Percentiles rank a stretch among this genome's conserved stretches.
phyloP scores from a whole-genome alignment of 2,888 invertebrate genomes.

The Polietes domitor region DNA sequence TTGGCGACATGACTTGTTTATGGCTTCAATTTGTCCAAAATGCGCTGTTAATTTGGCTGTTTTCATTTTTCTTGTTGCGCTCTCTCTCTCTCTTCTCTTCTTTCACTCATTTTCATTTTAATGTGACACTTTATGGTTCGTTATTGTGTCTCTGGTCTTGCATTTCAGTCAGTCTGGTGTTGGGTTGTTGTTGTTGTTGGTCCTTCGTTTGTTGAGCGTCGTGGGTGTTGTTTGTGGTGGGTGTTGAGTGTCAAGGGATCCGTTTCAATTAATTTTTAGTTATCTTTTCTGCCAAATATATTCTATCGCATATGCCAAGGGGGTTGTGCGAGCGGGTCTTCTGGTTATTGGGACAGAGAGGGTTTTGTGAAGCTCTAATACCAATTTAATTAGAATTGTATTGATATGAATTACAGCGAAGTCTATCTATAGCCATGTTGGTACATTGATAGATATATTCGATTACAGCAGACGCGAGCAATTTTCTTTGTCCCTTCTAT shows the following conservation, averaged over 20 bases:
- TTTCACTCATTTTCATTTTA: constrained; percentile 3
- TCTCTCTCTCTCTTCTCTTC: not conserved
- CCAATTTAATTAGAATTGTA: not conserved
- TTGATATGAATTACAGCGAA: not conserved
- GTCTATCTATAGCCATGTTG: too few species aligned
- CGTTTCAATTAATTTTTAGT: not conserved
- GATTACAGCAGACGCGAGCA: too few species aligned
- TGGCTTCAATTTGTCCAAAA: constrained; percentile 77
- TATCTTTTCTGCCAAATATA: not conserved
- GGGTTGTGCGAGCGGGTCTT: not conserved
- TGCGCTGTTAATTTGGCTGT: constrained; percentile 77
- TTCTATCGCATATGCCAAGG: not conserved
- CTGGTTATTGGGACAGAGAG: not conserved
- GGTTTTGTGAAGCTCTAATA: not conserved
- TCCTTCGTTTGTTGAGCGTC: too few species aligned
- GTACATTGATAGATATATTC: too few species aligned
- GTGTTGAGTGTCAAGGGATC: not conserved
- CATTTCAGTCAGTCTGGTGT: not conserved
- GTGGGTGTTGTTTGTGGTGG: not conserved
- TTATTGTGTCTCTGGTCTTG: not conserved
- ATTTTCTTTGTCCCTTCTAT: too few species aligned
- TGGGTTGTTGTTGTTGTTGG: not conserved
- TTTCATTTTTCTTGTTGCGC: constrained; percentile 63
- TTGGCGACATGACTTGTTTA: constrained; percentile 72
- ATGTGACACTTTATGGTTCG: constrained; percentile 14